Evolutionary conservation across 2,888 invertebrate species (phyloP).

Genomic region (Nesidiocoris tenuis): DNA sequence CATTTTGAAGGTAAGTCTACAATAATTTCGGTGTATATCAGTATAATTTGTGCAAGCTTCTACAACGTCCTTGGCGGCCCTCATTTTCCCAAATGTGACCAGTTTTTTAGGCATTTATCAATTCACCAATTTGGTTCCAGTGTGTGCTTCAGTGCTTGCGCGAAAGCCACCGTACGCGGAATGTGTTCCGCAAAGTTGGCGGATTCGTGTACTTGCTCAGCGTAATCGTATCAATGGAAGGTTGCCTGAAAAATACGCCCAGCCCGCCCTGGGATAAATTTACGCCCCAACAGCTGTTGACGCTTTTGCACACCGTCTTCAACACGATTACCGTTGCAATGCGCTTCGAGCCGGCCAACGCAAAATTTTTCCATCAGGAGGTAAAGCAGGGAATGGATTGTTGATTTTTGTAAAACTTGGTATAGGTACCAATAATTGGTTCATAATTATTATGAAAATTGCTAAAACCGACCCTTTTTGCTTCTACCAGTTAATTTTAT

Average conservation of each 20-base stretch:
- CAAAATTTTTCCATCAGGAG: conserved; percentile 96
- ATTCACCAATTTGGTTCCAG: no score
- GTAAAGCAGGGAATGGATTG: conserved; percentile 57
- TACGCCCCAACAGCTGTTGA: conserved; percentile 64
- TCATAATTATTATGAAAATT: background rate
- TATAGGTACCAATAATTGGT: background rate
- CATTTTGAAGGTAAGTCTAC: conserved; percentile 72
- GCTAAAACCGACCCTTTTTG: no score
- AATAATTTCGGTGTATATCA: no score
- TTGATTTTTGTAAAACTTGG: no score
- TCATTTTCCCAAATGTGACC: background rate
- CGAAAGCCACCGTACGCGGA: conserved; percentile 94
- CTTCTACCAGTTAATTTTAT: no score
- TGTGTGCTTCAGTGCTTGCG: conserved; percentile 82
- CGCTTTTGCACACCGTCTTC: conserved; percentile 83
- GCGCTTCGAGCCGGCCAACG: conserved; percentile 99
- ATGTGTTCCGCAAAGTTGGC: conserved; percentile 95
- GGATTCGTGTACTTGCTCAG: conserved; percentile 98
- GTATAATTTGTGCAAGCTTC: no score
- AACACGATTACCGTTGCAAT: conserved; percentile 95
- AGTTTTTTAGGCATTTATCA: no score
- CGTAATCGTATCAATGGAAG: conserved; percentile 88
- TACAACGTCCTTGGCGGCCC: no score
- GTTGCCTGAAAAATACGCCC: conserved; percentile 64
- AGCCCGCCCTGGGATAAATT: conserved; percentile 56